Base-by-base conservation (phyloP, 2,888 invertebrate genomes). In the Eilema sororculum region DNA sequence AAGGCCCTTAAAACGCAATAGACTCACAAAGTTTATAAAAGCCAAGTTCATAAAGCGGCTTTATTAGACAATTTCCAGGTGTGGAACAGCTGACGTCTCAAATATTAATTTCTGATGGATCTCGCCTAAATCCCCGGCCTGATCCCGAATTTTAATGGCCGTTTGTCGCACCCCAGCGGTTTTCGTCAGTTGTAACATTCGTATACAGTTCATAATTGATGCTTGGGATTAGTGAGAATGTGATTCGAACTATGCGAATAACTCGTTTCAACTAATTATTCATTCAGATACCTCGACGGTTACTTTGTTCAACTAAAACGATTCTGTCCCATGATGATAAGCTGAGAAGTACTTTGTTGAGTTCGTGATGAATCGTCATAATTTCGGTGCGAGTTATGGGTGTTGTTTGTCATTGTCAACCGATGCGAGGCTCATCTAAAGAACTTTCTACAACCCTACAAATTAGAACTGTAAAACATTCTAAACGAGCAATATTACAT, bases 81-180 rank as follows among this genome's bases (percentile, higher is more conserved):
- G 91, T 87, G 84, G 86, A 89, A 81, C 91, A 92, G 90, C 92
- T 92, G 94, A 87, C 92, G 90, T 85, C 87, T 87, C 84, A 75
- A 89, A 90, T 93, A 92, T 93, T 93, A 93, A 92, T 93, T 90
- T 91, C 87, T 91, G 87, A 91, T 90, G 91, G 89, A 89, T 90
- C 84, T 84, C 80, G 58, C 84, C 80, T 78, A 84, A 88, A 87
- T 87, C 86, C 83, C 83, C 81, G 78, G 76, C 71, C 77, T 80
- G 82, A 85, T 83, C 82, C 85, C 83, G 85, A 88, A 89, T 90
- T 89, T 88, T 89, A 90, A 90, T 90, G 88, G 84, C 80, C 83
- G 77, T 79, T 81, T 83, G 82, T 81, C 80, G 78, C 81, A 78
- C 77, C 76, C 78, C 73, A 83, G 75, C 69, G 77, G 77, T 77